Evolutionary conservation across 2,797 vertebrate genomes (phyloP), one percentile per base, ranked within the genome.

Genomic region (Loriculus beryllinus): DNA sequence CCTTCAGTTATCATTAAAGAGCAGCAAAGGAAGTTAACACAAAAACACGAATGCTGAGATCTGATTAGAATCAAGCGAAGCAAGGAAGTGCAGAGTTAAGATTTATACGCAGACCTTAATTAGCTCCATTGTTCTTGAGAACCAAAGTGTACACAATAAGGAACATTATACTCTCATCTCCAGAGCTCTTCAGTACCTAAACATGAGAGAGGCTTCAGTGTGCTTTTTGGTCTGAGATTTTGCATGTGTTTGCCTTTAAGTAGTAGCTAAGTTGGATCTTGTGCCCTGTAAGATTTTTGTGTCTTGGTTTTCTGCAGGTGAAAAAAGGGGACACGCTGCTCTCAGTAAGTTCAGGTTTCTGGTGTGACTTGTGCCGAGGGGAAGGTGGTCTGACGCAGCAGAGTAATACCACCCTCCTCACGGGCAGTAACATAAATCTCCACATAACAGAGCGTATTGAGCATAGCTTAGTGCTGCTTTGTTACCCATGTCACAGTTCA

Each of bases 61-160:
- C 93, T 97, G 96, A 96, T 97, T 96, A 96, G 95, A 92, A 97
- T 94, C 95, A 95, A 90, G 89, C 0, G 39, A 80, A 88, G 95
- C 95, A 96, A 96, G 96, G 95, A 96, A 94, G 95, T 96, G 94
- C 91, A 94, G 93, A 93, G 85, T 92, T 91, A 94, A 96, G 93
- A 96, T 97, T 97, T 97, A 93, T 96, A 94, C 6, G 52, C 87
- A 68, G 95, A 82, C 91, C 92, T 95, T 96, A 94, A 96, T 97
- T 96, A 94, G 93, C 93, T 91, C 95, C 64, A 96, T 97, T 97
- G 95, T 97, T 97, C 91, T 94, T 79, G 91, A 84, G 95, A 92
- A 70, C 43, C 3, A 7, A 90, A 93, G 93, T 2, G 1, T 92
- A 93, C 92, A 96, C 95, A 94, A 71, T 88, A 87, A 88, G 78